These are phyloP conservation scores for Rhynchophorus ferrugineus DNA, from an alignment of 1,140 invertebrate species.

Conservation along the genomic window DNA sequence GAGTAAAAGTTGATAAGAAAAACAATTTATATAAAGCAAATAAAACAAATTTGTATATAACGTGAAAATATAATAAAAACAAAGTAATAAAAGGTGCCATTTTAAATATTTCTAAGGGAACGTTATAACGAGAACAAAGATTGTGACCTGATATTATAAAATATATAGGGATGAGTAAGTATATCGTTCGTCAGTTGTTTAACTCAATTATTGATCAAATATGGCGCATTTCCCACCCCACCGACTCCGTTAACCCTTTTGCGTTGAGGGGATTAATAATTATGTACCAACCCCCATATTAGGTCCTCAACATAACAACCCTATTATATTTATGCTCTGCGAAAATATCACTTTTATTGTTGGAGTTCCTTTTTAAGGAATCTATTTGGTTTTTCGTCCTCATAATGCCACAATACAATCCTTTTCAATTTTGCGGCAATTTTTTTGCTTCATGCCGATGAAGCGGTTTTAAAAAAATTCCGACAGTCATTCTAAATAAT, in stretches of 20 bases:
- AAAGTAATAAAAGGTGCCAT: not conserved
- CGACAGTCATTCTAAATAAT: conserved; percentile 23
- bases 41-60: not conserved
- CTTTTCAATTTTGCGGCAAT: conserved; percentile 26
- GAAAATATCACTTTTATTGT: conserved; percentile 38
- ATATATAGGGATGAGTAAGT: conserved; percentile 33
- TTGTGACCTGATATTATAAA: conserved; percentile 24
- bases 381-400: conserved; percentile 28
- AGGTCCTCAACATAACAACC: conserved; percentile 36
- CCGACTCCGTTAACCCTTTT: conserved; percentile 40
- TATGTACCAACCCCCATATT: conserved; percentile 41
- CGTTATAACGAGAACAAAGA: conserved; percentile 20
- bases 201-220: conserved; percentile 45
- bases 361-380: conserved; percentile 30
- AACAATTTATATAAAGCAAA: no score
- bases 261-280: conserved; percentile 39
- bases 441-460: conserved; percentile 24
- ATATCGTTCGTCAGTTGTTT: conserved; percentile 41
- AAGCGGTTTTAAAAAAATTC: conserved; percentile 17
- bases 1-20: no score
- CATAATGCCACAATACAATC: conserved; percentile 28
- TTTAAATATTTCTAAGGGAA: no score
- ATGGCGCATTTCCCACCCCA: conserved; percentile 40
- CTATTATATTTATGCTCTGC: conserved; percentile 38
- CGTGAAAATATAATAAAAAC: not conserved